Evolutionary conservation across 2,888 invertebrate genomes (phyloP).

Genomic region (Drosophila neoperkinsi): DNA sequence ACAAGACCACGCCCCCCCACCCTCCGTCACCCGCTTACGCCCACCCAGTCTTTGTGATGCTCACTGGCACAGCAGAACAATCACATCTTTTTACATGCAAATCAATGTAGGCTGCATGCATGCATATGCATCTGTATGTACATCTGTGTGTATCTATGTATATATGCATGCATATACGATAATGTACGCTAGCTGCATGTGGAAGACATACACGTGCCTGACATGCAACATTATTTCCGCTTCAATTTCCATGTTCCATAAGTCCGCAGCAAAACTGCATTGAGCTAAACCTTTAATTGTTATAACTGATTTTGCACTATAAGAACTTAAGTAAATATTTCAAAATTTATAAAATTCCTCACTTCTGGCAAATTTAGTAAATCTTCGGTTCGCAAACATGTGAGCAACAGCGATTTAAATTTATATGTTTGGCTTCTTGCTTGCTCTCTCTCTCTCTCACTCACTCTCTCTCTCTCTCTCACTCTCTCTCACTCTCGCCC

Average conservation of each 20-base stretch:
- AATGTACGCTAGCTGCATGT: neutral
- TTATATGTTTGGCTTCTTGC: constrained; percentile 19
- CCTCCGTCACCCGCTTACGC: neutral
- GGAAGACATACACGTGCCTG: no score
- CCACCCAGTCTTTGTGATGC: neutral
- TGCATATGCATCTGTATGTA: neutral
- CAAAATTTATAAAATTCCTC: neutral
- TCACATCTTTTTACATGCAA: constrained; percentile 44
- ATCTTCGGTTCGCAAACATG: neutral
- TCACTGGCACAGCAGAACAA: constrained; percentile 39
- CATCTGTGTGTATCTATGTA: constrained; percentile 7
- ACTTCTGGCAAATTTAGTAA: neutral
- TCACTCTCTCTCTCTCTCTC: neutral
- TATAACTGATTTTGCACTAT: neutral
- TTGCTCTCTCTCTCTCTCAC: neutral
- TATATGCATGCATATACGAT: constrained; percentile 12
- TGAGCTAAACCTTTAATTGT: neutral
- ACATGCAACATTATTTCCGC: constrained; percentile 34
- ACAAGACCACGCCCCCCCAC: neutral
- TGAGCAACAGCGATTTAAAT: constrained; percentile 25
- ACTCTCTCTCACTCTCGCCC: fast-evolving
- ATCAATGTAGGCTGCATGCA: constrained; percentile 41
- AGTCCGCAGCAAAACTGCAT: neutral
- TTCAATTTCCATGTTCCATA: neutral
- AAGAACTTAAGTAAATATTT: neutral